Percentiles rank a stretch among this genome's conserved stretches.
phyloP scores from a whole-genome alignment of 2,113 vertebrate genomes.

The Neodon shergylaensis region DNA sequence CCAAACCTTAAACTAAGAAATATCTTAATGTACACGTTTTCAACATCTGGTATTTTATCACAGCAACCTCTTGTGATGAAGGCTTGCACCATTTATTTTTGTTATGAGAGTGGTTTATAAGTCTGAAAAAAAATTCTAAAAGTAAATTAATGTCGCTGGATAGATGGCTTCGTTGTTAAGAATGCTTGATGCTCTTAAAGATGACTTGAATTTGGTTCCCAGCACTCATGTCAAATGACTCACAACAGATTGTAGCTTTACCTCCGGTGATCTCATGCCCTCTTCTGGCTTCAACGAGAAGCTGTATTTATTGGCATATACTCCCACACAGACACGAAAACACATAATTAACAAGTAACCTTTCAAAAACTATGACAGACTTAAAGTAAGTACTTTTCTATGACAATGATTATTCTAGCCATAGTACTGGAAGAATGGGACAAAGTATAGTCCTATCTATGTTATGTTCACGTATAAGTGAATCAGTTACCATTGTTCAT shows the following conservation, averaged over 20 bases:
- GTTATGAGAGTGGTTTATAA: background rate
- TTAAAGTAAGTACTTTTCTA: background rate
- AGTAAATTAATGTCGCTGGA: background rate
- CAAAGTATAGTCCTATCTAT: background rate
- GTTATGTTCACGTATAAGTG: background rate
- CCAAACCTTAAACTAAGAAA: background rate
- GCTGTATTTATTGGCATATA: background rate
- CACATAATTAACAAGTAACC: background rate
- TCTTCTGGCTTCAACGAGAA: background rate
- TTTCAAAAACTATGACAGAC: background rate
- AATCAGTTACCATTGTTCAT: background rate
- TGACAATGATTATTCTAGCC: background rate
- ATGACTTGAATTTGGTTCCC: background rate
- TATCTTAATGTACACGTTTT: background rate
- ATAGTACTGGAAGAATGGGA: background rate
- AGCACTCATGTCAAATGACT: background rate
- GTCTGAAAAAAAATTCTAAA: background rate
- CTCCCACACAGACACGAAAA: too few species aligned
- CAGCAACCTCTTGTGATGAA: background rate
- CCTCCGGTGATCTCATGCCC: accelerated
- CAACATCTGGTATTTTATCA: background rate
- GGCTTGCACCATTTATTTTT: background rate
- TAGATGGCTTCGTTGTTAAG: background rate
- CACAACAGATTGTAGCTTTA: too few species aligned
- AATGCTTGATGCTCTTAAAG: too few species aligned